These are phyloP conservation scores for Aphrophora alni DNA, from an alignment of 2,888 invertebrate genomes.

Conservation along the genomic window DNA sequence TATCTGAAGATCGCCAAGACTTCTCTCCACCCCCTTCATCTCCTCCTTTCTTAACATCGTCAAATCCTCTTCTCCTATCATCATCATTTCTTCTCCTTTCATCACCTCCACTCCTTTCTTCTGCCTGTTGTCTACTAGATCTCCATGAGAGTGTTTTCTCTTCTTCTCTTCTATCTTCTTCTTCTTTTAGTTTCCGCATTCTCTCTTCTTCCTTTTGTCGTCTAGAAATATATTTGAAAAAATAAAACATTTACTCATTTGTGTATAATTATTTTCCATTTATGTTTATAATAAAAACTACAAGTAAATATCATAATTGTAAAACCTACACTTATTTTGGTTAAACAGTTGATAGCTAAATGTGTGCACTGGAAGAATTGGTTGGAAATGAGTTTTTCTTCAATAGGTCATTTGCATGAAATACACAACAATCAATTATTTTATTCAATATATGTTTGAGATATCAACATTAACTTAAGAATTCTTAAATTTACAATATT, in stretches of 20 bases:
- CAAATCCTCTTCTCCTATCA: constrained; percentile 44
- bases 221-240: constrained; percentile 64
- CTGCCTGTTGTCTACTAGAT: constrained; percentile 50
- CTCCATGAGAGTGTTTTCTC: constrained; percentile 54
- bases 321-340: background rate
- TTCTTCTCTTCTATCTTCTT: constrained; percentile 37
- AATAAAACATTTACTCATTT: constrained; percentile 60
- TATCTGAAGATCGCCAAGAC: constrained; percentile 15
- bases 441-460: too few species aligned
- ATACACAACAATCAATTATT: too few species aligned
- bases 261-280: constrained; percentile 53
- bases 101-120: constrained; percentile 55
- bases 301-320: background rate
- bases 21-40: constrained; percentile 44
- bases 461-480: too few species aligned
- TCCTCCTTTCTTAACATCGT: constrained; percentile 51
- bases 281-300: background rate
- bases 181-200: constrained; percentile 62
- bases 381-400: too few species aligned
- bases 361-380: too few species aligned
- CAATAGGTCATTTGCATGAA: too few species aligned
- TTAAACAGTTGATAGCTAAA: background rate
- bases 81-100: constrained; percentile 39
- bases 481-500: too few species aligned
- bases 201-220: constrained; percentile 76